Conservation (phyloP, 2,797 vertebrate genomes). For the Parauchenoglanis ngamensis region DNA sequence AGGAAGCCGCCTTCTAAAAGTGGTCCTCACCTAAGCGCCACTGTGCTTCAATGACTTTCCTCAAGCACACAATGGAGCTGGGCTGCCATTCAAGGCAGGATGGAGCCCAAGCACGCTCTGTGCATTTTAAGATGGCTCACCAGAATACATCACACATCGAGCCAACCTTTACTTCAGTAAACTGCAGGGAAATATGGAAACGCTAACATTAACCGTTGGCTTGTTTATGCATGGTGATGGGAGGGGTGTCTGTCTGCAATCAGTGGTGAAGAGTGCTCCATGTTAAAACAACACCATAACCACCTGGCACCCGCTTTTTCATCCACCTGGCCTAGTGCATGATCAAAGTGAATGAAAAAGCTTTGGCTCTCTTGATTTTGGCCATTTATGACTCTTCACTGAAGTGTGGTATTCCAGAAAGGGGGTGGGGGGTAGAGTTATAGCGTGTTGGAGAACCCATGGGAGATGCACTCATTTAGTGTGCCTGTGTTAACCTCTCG, state of each 20-base stretch:
- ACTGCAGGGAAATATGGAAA: slow-evolving; percentile 32
- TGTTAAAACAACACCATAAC: slow-evolving; percentile 27
- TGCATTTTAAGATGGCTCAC: slow-evolving; percentile 45
- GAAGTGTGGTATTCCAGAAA: slow-evolving; percentile 49
- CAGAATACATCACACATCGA: neutral
- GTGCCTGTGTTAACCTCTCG: slow-evolving; percentile 67
- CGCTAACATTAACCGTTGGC: slow-evolving; percentile 16
- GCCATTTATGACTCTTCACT: slow-evolving; percentile 40
- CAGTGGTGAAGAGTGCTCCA: neutral
- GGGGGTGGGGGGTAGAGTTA: slow-evolving; percentile 29
- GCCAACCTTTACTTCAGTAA: slow-evolving; percentile 39
- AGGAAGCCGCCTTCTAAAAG: slow-evolving; percentile 62
- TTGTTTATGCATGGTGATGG: slow-evolving; percentile 29
- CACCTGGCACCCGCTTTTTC: neutral
- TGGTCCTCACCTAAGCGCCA: slow-evolving; percentile 48
- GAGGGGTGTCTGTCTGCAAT: slow-evolving; percentile 11
- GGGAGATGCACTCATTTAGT: slow-evolving; percentile 63
- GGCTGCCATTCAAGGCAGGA: slow-evolving; percentile 43
- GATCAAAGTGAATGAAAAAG: slow-evolving; percentile 45
- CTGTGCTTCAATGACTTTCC: slow-evolving; percentile 33
- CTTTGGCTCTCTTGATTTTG: slow-evolving; percentile 32
- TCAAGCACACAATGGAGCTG: slow-evolving; percentile 41
- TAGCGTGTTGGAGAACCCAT: slow-evolving; percentile 41
- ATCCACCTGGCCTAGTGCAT: slow-evolving; percentile 12
- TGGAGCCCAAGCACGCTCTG: slow-evolving; percentile 25